These are phyloP conservation scores for Eulemur coronatus DNA, from an alignment of 2,797 vertebrate species.

Conservation along the genomic window DNA sequence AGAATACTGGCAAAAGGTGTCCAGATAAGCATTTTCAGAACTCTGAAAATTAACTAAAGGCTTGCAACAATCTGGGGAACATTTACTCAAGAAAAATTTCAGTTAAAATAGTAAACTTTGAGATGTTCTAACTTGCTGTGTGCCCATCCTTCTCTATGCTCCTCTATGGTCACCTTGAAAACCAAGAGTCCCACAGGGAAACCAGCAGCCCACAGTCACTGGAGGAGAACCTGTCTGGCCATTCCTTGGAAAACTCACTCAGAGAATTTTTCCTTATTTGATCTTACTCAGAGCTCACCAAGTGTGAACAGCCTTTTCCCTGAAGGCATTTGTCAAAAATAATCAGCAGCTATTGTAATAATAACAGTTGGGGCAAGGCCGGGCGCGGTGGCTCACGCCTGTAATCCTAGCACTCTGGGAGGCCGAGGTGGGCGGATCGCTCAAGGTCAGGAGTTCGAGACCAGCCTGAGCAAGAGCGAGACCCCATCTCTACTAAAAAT, in stretches of 20 bases:
- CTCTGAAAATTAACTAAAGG: not conserved
- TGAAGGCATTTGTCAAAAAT: not conserved
- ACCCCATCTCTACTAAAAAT: too few species aligned
- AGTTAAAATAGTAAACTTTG: not conserved
- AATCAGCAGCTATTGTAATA: not conserved
- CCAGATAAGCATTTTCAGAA: not conserved
- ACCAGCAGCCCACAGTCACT: not conserved
- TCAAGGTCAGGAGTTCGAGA: too few species aligned
- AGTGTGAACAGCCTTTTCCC: not conserved
- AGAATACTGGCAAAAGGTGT: not conserved
- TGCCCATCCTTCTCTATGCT: not conserved
- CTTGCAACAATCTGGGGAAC: not conserved
- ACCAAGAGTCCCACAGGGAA: not conserved
- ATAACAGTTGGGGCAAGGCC: not conserved
- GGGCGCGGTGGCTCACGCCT: too few species aligned
- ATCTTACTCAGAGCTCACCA: not conserved
- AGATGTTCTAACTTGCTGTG: not conserved
- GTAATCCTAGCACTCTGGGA: too few species aligned
- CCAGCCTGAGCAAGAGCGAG: too few species aligned
- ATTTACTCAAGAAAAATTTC: not conserved
- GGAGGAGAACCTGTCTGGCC: not conserved
- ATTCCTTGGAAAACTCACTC: not conserved
- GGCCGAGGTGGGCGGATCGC: too few species aligned
- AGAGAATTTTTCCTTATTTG: not conserved
- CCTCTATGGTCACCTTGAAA: not conserved